These are phyloP conservation scores for Orgyia antiqua DNA, from an alignment of 2,888 invertebrate species.

Conservation along the genomic window DNA sequence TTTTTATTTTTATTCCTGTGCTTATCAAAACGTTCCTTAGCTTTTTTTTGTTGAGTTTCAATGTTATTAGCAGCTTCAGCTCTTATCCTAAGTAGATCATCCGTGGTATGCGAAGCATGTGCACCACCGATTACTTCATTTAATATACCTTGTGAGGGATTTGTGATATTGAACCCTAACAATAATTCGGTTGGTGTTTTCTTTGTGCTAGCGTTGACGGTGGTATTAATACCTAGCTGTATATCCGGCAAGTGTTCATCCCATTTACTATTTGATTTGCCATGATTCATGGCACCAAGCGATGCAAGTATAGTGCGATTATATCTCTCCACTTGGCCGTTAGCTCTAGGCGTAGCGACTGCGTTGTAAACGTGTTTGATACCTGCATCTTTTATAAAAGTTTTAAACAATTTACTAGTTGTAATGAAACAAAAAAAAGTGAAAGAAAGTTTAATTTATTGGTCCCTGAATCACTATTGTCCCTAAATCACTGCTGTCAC, in stretches of 20 bases:
- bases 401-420: constrained; percentile 1
- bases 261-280: constrained; percentile 2
- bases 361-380: not conserved
- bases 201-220: constrained; percentile 1
- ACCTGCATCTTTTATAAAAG: not conserved
- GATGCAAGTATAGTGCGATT: constrained; percentile 2
- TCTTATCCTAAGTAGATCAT: not conserved
- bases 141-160: not conserved
- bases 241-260: constrained; percentile 3
- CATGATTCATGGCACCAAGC: constrained; percentile 1
- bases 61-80: not conserved
- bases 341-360: not conserved
- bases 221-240: constrained; percentile 6
- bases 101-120: not conserved
- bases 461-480: too few species aligned
- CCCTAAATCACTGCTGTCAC: too few species aligned
- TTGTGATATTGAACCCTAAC: not conserved
- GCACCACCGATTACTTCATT: too few species aligned
- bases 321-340: not conserved
- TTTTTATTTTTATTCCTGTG: not conserved
- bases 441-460: too few species aligned
- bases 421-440: too few species aligned
- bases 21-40: not conserved
- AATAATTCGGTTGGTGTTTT: not conserved
- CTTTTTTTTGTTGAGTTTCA: not conserved